phyloP scores from a whole-genome alignment of 2,113 vertebrate species.

The Equus przewalskii region DNA sequence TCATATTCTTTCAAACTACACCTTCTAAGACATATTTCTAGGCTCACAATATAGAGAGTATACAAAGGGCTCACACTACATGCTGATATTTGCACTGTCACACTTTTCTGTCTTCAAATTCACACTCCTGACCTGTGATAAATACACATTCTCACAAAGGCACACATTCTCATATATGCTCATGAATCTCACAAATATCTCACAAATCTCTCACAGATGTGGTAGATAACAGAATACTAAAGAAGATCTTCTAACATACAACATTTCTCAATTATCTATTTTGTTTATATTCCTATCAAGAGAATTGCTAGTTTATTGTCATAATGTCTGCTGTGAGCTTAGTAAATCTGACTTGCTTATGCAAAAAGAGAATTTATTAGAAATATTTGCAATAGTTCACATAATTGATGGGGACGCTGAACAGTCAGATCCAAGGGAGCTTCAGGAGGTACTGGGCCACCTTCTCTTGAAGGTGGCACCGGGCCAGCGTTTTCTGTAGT shows the following conservation, averaged over 20 bases:
- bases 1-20: neutral
- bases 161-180: neutral
- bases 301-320: neutral
- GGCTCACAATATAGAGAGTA: neutral
- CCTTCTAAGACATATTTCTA: slow-evolving; percentile 20
- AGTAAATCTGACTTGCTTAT: neutral
- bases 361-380: neutral
- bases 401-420: neutral
- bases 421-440: neutral
- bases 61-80: neutral
- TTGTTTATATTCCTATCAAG: slow-evolving; percentile 21
- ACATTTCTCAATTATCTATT: neutral
- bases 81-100: neutral
- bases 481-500: neutral
- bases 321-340: neutral
- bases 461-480: neutral
- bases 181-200: neutral
- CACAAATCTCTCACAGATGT: neutral
- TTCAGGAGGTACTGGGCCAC: neutral
- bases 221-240: neutral
- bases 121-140: neutral
- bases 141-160: neutral
- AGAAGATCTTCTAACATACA: neutral
- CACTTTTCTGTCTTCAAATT: neutral
- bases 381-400: neutral